Base-by-base conservation (phyloP, 2,888 invertebrate species). In the Harpalus rufipes region DNA sequence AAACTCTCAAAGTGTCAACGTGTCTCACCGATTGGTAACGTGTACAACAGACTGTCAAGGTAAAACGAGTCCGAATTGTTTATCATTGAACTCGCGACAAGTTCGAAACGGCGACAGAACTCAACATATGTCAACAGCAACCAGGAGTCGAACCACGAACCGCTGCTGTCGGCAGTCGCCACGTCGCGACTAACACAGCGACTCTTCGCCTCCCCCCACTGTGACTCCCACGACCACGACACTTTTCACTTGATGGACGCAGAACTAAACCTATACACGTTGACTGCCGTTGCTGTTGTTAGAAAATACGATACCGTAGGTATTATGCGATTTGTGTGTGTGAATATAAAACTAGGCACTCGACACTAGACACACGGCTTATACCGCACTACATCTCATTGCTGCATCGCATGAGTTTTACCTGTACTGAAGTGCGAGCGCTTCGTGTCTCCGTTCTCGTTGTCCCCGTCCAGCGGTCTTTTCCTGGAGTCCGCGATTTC, bases 371-470 rank as follows among this genome's bases (percentile, higher is more conserved):
- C 44, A 51, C 6, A 12, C n/a, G 16, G 14, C 3, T 12, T 59
- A 14, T 14, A 51, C 44, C 44, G 18, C 59, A 18, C 59, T 16
- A 12, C 59, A 8, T 51, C n/a, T 59, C 44, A 8, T 51, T 2
- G 44, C 44, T 12, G 44, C 44, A 51, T 51, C 44, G 12, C 44
- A 3, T 7, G 63, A 68, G 78, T 90, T 93, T 94, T 94, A 97
- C 97, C 96, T 94, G 96, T 95, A 92, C 96, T 96, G 93, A 96
- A 97, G 93, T 97, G 96, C 90, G 97, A 97, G 92, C 96, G 95
- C 93, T 97, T 97, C 89, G 96, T 95, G 91, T 96, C 95, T 91
- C 96, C 96, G 93, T 96, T 96, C 92, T 97, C 97, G 89, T 95
- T 95, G 92, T 96, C 96, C 88, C 94, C 94, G 93, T 97, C 97